These are phyloP conservation scores for Eciton burchellii DNA, from an alignment of 1,140 invertebrate species.

Conservation along the genomic window DNA sequence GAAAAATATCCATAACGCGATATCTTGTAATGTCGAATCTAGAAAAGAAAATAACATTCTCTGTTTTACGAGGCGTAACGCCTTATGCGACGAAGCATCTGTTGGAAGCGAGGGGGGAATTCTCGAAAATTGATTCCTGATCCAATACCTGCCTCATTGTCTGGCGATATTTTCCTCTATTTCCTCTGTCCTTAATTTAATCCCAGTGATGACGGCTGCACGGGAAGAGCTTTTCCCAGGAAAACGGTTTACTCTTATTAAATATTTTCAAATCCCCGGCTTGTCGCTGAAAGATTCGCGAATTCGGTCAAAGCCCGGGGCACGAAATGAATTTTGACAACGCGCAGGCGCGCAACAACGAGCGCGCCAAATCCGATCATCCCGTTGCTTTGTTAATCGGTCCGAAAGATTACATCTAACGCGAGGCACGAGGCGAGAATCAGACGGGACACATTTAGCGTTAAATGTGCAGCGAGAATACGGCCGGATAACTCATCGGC, in stretches of 20 bases:
- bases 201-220: background rate
- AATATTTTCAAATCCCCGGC: background rate
- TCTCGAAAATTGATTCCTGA: too few relatives aligned
- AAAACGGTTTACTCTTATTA: background rate
- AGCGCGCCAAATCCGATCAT: slow-evolving; percentile 24
- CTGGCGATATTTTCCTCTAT: background rate
- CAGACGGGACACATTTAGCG: slow-evolving; percentile 53
- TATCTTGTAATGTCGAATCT: too few relatives aligned
- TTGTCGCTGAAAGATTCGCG: background rate
- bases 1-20: too few relatives aligned
- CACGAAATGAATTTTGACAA: background rate
- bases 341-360: background rate
- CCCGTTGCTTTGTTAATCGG: slow-evolving; percentile 44
- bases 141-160: too few relatives aligned
- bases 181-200: background rate
- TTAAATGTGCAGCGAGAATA: slow-evolving; percentile 53
- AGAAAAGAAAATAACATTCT: too few relatives aligned
- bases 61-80: too few relatives aligned
- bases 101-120: too few relatives aligned
- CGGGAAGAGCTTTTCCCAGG: background rate
- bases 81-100: too few relatives aligned
- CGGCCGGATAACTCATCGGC: slow-evolving; percentile 30
- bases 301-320: background rate
- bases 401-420: slow-evolving; percentile 48
- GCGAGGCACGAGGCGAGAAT: slow-evolving; percentile 49